Conservation (phyloP, 1,140 invertebrate species). For the Aethina tumida region DNA sequence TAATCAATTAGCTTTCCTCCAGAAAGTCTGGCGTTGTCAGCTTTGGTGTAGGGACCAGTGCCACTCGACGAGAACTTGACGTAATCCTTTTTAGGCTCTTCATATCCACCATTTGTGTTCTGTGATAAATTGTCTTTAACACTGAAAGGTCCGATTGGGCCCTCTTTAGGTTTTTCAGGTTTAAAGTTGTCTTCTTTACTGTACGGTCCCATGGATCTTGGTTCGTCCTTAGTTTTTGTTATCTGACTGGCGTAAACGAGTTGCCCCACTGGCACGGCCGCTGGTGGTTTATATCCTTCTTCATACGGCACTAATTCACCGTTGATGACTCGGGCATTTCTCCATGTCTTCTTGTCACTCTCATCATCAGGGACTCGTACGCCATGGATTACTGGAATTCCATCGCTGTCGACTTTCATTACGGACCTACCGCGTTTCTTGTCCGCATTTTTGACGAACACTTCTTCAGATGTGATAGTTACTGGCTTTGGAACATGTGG, state of each 20-base stretch:
- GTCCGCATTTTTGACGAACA: slow-evolving; percentile 46
- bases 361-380: slow-evolving; percentile 73
- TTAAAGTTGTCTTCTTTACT: slow-evolving; percentile 32
- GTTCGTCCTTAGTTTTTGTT: slow-evolving; percentile 15
- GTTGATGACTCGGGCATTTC: slow-evolving; percentile 78
- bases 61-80: slow-evolving; percentile 31
- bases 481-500: slow-evolving; percentile 54
- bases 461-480: slow-evolving; percentile 48
- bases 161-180: slow-evolving; percentile 10
- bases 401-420: slow-evolving; percentile 52
- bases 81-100: slow-evolving; percentile 35
- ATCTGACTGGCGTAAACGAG: slow-evolving; percentile 40
- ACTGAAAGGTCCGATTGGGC: slow-evolving; percentile 34
- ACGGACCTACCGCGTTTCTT: slow-evolving; percentile 40
- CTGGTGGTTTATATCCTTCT: slow-evolving; percentile 51
- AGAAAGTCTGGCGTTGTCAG: slow-evolving; percentile 43
- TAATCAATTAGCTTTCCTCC: slow-evolving; percentile 50
- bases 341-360: slow-evolving; percentile 69
- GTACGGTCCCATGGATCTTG: slow-evolving; percentile 29
- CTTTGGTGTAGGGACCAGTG: slow-evolving; percentile 48
- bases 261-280: slow-evolving; percentile 44
- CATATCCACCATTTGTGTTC: slow-evolving; percentile 24
- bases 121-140: slow-evolving; percentile 34
- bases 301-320: slow-evolving; percentile 62
- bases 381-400: slow-evolving; percentile 69